Base-by-base conservation (phyloP, 2,888 invertebrate species). In the Pandemis corylana region DNA sequence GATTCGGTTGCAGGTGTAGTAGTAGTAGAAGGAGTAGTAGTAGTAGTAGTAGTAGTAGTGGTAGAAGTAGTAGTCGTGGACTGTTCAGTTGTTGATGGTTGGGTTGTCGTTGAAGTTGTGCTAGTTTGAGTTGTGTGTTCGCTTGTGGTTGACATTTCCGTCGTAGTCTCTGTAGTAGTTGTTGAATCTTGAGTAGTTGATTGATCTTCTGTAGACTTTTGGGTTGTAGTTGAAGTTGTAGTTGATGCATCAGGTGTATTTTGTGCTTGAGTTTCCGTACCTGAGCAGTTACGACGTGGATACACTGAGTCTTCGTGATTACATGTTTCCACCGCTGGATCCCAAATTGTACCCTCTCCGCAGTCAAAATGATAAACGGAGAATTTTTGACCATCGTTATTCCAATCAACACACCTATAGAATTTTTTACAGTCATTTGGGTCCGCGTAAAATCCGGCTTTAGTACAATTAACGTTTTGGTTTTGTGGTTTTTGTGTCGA, bases 311-410 rank as follows among this genome's bases (percentile, higher is more conserved):
- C 95, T 78, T 96, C 95, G 81, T 96, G 93, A 86, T 97, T 97
- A 84, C 97, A 97, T 3, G 96, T 95, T 77, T 95, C 95, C 68
- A 96, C 85, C 66, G 95, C 94, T 42, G 96, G 95, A 88, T 97
- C 97, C 94, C 96, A 97, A 78, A 97, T 96, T 0, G 97, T 97
- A 46, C 96, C 96, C 76, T 95, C 95, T 13, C 95, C 95, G 82
- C 97, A 97, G 63, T 95, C 95, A 84, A 96, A 97, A 82, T 96
- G 94, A 84, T 95, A 96, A 7, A 96, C 93, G 69, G 96, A 96
- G 83, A 95, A 96, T 76, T 87, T 83, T 83, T 94, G 83, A 0
- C 95, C 95, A 77, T 94, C 90, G 9, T 94, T 94, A 81, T 95
- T 94, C 95, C 95, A 95, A 83, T 95, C 95, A 9, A 96, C 96